Percentiles rank a stretch among this genome's conserved stretches.
Evolutionary conservation across 2,797 vertebrate genomes (phyloP).

Genomic region (Diglossa cyanea): DNA sequence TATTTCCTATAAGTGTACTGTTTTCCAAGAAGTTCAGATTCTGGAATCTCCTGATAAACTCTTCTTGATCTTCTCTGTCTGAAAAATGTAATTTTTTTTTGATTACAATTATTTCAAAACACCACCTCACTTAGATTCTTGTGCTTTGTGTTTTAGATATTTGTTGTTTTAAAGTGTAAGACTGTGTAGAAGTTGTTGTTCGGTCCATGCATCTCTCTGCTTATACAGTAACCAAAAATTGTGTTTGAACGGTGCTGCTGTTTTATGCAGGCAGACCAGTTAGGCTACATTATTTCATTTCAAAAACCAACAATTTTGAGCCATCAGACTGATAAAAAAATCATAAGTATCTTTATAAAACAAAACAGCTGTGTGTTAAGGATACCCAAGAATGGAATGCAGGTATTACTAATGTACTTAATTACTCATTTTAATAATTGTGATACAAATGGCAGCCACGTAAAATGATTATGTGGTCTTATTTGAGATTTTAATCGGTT

Average conservation of each 20-base stretch:
- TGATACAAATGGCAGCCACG: not conserved
- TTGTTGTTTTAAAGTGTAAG: not conserved
- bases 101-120: not conserved
- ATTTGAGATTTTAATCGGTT: not conserved
- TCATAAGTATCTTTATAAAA: not conserved
- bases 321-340: not conserved
- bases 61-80: not conserved
- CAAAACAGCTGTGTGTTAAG: not conserved
- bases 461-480: not conserved
- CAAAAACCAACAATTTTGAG: not conserved
- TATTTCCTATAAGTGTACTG: not conserved
- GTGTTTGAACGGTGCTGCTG: not conserved
- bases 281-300: not conserved
- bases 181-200: not conserved
- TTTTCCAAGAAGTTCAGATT: not conserved
- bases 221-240: not conserved
- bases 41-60: not conserved
- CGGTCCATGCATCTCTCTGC: not conserved
- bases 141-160: not conserved
- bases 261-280: not conserved
- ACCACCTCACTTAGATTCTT: not conserved
- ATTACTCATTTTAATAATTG: not conserved
- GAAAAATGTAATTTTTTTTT: not conserved
- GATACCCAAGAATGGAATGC: not conserved
- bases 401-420: not conserved